Conservation (phyloP, 2,113 vertebrate genomes). For the Notiomystis cincta region DNA sequence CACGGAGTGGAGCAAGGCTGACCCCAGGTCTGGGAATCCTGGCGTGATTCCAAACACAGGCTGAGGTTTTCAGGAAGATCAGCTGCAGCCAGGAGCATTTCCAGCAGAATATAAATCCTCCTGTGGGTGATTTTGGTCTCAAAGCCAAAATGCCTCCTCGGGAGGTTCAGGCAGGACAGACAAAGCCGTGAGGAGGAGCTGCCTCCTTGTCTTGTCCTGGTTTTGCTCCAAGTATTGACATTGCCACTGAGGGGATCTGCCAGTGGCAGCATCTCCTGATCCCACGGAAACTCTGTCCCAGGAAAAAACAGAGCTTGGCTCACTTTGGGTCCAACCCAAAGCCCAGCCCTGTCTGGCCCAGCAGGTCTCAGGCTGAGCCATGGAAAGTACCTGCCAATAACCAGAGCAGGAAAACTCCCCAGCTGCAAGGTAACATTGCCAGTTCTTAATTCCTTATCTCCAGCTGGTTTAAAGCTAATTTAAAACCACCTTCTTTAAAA, state of each 20-base stretch:
- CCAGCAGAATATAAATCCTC: neutral
- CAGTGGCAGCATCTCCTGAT: neutral
- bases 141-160: neutral
- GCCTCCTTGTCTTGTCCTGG: neutral
- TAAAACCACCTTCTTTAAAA: neutral
- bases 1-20: neutral
- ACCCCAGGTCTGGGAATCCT: neutral
- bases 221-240: neutral
- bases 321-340: neutral
- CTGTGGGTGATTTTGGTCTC: neutral
- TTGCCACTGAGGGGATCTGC: neutral
- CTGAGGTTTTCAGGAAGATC: neutral
- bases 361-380: neutral
- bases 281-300: neutral
- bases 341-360: neutral
- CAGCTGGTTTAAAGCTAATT: neutral
- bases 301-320: neutral
- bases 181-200: neutral
- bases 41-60: neutral
- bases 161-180: neutral
- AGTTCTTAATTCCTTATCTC: neutral
- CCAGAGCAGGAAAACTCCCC: neutral
- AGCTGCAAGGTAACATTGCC: neutral
- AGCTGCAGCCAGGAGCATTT: neutral
- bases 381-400: neutral